A percentile compares a stretch with the other conserved stretches of the same genome.
Evolutionary conservation across 2,888 invertebrate species (phyloP).

Genomic region (Ormyrus rosae): DNA sequence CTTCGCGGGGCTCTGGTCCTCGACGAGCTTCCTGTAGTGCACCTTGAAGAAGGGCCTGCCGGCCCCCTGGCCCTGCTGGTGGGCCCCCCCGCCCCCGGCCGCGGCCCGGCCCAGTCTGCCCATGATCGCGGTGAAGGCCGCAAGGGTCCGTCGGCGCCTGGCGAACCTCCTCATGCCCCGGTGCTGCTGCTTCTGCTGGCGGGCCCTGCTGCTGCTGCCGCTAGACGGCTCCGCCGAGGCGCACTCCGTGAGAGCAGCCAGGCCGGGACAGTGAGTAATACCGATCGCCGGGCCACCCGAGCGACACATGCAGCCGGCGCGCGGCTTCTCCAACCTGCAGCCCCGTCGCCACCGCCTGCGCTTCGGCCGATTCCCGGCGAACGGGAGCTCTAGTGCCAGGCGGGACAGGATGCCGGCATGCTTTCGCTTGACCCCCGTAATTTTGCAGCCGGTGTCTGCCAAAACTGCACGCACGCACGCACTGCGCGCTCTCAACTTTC

Average conservation of each 20-base stretch:
- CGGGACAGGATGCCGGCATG: too few relatives aligned
- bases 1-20: slow-evolving; percentile 76
- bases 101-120: slow-evolving; percentile 77
- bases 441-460: too few relatives aligned
- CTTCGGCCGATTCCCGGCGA: background rate
- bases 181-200: slow-evolving; percentile 51
- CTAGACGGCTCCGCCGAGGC: slow-evolving; percentile 24
- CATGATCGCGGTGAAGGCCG: slow-evolving; percentile 76
- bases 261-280: slow-evolving; percentile 45
- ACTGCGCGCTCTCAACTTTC: too few relatives aligned
- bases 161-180: slow-evolving; percentile 74
- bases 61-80: background rate
- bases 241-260: slow-evolving; percentile 49
- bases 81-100: slow-evolving; percentile 52
- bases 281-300: slow-evolving; percentile 21
- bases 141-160: slow-evolving; percentile 72
- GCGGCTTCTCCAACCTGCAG: slow-evolving; percentile 2
- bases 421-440: too few relatives aligned
- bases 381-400: too few relatives aligned
- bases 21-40: slow-evolving; percentile 79
- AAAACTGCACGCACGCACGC: too few relatives aligned
- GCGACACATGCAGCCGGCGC: slow-evolving; percentile 45
- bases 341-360: background rate
- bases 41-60: slow-evolving; percentile 78
- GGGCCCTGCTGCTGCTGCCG: slow-evolving; percentile 3